A percentile compares a stretch with the other conserved stretches of the same genome.
phyloP scores from a whole-genome alignment of 2,113 vertebrate genomes.

The Podocnemis expansa region DNA sequence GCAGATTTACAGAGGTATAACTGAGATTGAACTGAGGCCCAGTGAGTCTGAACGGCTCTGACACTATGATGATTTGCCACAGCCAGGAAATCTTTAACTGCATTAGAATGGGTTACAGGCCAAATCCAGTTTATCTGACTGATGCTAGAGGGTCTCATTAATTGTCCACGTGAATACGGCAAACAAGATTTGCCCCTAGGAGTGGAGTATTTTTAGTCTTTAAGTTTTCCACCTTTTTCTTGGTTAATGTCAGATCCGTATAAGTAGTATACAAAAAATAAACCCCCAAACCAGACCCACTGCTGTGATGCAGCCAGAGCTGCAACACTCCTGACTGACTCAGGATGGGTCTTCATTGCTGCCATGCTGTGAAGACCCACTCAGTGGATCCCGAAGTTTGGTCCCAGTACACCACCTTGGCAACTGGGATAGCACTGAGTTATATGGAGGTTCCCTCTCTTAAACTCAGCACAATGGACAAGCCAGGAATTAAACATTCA shows the following conservation, averaged over 20 bases:
- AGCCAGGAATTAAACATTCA: no score
- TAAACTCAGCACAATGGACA: no score
- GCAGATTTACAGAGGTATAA: not conserved
- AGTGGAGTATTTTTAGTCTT: not conserved
- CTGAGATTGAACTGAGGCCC: not conserved
- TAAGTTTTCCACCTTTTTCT: not conserved
- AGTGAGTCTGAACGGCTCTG: not conserved
- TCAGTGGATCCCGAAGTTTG: no score
- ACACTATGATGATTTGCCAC: not conserved
- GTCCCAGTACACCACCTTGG: no score
- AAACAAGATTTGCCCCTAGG: not conserved
- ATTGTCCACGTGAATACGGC: not conserved
- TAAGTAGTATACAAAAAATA: not conserved
- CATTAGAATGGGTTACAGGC: not conserved
- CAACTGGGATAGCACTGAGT: no score
- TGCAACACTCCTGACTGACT: not conserved
- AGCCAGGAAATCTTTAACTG: not conserved
- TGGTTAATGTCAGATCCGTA: not conserved
- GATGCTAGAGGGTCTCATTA: not conserved
- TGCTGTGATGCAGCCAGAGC: fast-evolving
- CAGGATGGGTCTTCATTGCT: not conserved
- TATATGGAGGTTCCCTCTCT: no score
- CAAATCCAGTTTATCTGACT: not conserved
- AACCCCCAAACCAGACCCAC: not conserved
- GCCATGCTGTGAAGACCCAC: no score